Evolutionary conservation across 2,888 invertebrate genomes (phyloP), one percentile per base, ranked within the genome.

Genomic region (Eucera pruinosa): DNA sequence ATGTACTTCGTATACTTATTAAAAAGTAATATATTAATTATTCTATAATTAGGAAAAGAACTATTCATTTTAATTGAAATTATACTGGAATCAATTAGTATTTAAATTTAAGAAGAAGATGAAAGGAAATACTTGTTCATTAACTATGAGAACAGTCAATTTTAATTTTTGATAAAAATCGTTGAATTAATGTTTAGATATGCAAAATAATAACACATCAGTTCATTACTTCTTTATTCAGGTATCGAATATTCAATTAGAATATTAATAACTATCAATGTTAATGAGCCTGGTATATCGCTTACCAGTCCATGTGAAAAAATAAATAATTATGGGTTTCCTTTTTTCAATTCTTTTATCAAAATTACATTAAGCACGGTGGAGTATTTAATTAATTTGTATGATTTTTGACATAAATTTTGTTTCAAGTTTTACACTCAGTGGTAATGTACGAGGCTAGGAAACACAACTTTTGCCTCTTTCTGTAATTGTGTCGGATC

Each of bases 381-480:
- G 27, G 11, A n/a, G 20, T 3, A 23, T 5, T 55, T 13, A 7
- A 48, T 2, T 48, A 13, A 15, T 15, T 25, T n/a, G n/a, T n/a
- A n/a, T n/a, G n/a, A n/a, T n/a, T n/a, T n/a, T n/a, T n/a, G n/a
- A 23, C 5, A 11, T 27, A 3, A 52, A 30, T 20, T 25, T 52
- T 64, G n/a, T 41, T 33, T 27, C 64, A 81, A 80, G 80, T 76
- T 84, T 86, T 82, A 85, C 83, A 74, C 83, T 84, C 84, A 78
- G 82, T 81, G 61, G n/a, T 39, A 30, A 67, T 62, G 58, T 18
- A 41, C 36, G 23, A 33, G 60, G 30, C 15, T 43, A n/a, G n/a
- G 30, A 58, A 66, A 50, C 30, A 45, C 60, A 62, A 36, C 33
- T n/a, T 58, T 52, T 47, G 50, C 36, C 20, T 65, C n/a, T 54